Base-by-base conservation (phyloP, 2,888 invertebrate genomes). In the Pyrrhosoma nymphula region DNA sequence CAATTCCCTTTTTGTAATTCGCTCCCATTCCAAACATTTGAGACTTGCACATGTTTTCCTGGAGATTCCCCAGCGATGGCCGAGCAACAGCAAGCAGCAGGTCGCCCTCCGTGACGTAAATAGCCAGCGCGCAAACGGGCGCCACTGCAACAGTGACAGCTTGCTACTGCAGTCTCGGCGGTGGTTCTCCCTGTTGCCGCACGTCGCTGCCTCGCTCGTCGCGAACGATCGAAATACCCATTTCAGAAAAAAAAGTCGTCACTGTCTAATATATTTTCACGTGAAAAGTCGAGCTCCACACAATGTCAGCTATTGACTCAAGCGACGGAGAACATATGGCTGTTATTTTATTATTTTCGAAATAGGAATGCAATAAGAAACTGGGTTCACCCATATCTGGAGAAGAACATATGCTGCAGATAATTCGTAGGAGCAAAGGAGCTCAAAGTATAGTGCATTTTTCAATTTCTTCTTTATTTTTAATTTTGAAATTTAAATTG, bases 101-200 rank as follows among this genome's bases (percentile, higher is more conserved):
- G 26, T 69, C 69, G n/a, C 26, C 26, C 69, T 69, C 26, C 26
- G n/a, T 69, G 69, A 69, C 69, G 69, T n/a, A 69, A 69, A 69
- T 69, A 69, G 69, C 47, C 47, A 8, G 47, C 47, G 47, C 47
- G 47, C 47, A 47, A 47, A 47, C 47, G 47, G 47, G 10, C 69
- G 69, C 69, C 69, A 10, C 69, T 69, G 69, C 69, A 69, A 69
- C 69, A 69, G 69, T 69, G 69, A 69, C 69, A n/a, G 69, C 69
- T n/a, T n/a, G 69, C 69, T n/a, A 69, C 69, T 69, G 69, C 69
- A 69, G 69, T 69, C 69, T 26, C 23, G 69, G n/a, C 69, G 69
- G 8, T 69, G 26, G 69, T 69, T 69, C 69, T 69, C 26, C 69
- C 69, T 69, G 69, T 69, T 69, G 69, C 69, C 69, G 69, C 69